A percentile compares a stretch with the other conserved stretches of the same genome.
Conservation (phyloP, 2,113 vertebrate genomes). For the Gambusia affinis region DNA sequence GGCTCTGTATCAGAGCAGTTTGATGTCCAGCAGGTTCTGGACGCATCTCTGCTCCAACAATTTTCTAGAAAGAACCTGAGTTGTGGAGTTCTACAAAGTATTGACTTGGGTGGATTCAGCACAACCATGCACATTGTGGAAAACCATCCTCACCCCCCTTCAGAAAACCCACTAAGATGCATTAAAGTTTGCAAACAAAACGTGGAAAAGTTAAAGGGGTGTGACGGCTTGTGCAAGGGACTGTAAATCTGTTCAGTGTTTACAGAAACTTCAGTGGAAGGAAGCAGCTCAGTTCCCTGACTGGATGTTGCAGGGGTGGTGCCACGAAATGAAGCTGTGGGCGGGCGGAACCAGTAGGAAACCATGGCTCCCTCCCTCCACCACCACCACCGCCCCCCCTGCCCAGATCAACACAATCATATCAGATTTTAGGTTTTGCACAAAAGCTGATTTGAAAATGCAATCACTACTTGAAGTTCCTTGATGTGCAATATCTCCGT, state of each 20-base stretch:
- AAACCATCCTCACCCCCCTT: too few relatives aligned
- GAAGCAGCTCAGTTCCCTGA: constrained; percentile 60
- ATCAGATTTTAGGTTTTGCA: constrained; percentile 4
- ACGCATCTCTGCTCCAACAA: too few relatives aligned
- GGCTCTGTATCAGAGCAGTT: too few relatives aligned
- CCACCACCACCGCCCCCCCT: not conserved
- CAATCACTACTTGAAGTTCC: not conserved
- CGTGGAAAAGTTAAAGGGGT: too few relatives aligned
- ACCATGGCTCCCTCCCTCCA: constrained; percentile 16
- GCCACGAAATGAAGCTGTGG: constrained; percentile 52
- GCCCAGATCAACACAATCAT: constrained; percentile 4
- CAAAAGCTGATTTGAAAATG: not conserved
- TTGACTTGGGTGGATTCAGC: too few relatives aligned
- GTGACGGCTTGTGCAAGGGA: too few relatives aligned
- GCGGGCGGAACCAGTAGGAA: constrained; percentile 51
- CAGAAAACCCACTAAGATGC: too few relatives aligned
- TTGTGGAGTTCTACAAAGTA: too few relatives aligned
- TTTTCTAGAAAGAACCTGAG: not conserved
- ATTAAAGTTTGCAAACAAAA: too few relatives aligned
- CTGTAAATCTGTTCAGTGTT: constrained; percentile 33
- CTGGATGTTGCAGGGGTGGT: constrained; percentile 53
- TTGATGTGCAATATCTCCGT: not conserved
- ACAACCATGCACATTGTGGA: too few relatives aligned
- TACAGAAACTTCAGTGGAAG: constrained; percentile 47
- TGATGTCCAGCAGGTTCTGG: not conserved